Evolutionary conservation across 2,797 vertebrate species (phyloP), one percentile per base, ranked within the genome.

Genomic region (Ptychobarbus kaznakovi): DNA sequence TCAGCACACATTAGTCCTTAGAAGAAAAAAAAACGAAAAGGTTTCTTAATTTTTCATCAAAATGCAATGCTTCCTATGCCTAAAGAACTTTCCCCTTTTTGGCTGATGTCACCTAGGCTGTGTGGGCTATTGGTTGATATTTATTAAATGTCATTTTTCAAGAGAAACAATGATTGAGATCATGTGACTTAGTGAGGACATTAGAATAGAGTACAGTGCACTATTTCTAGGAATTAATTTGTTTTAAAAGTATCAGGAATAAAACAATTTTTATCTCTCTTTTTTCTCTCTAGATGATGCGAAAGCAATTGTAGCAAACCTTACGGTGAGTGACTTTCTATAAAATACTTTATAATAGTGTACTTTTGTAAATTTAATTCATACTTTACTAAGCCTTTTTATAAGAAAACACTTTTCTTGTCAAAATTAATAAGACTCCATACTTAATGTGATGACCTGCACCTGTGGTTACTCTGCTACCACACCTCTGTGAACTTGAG

Each of bases 241-340:
- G n/a, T 58, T 56, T 65, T 40, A 32, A 61, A 42, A 74, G 20
- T 58, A 8, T 61, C 46, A 25, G 56, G 9, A 8, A 69, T 7
- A 58, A 35, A 80, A 80, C 32, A 32, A 32, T 32, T 32, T 72
- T 2, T 74, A 86, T 80, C 40, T 77, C 18, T 83, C 91, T 81
- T 86, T 87, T 70, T 73, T 93, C 66, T 88, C 84, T 91, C n/a
- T 51, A 99, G 98, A 97, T 94, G 97, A 99, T 73, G 95, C 97
- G 0, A 98, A 96, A 94, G 92, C 93, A 91, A 94, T 99, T 84
- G 95, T 99, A 88, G 97, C 97, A 88, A 98, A 99, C 91, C 95
- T 99, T 91, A 99, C 97, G 28, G 98, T 99, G 92, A 97, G 98
- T 84, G 22, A 40, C 40, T 65, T 75, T 20, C 15, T 81, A 2